These are phyloP conservation scores for Stenodera caucasica DNA, from an alignment of 2,888 invertebrate species.

Conservation along the genomic window DNA sequence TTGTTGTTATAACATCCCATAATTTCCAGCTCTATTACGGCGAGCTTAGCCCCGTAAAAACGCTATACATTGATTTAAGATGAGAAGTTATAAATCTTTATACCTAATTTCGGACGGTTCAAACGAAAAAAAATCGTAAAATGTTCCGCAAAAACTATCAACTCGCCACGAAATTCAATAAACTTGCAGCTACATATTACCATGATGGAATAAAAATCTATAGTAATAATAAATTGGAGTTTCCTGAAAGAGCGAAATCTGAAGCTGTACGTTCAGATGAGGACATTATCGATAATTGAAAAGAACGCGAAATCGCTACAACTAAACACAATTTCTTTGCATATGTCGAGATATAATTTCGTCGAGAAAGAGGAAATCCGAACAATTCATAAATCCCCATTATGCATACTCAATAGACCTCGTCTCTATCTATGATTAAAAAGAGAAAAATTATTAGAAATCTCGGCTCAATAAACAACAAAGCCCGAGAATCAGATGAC, in stretches of 20 bases:
- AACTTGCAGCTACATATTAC: background rate
- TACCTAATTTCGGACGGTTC: background rate
- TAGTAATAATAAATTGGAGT: background rate
- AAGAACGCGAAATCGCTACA: too few species aligned
- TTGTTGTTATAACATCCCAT: too few species aligned
- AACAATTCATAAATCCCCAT: background rate
- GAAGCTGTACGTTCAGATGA: background rate
- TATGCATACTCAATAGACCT: too few species aligned
- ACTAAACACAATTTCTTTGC: background rate
- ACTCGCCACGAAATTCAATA: background rate
- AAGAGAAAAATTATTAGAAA: background rate
- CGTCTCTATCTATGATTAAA: background rate
- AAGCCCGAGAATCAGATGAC: too few species aligned
- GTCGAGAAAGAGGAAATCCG: background rate
- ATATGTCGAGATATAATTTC: background rate
- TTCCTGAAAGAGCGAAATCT: background rate
- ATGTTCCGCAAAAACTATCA: constrained; percentile 2
- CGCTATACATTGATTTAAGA: background rate
- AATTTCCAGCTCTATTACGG: too few species aligned
- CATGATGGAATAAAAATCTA: background rate
- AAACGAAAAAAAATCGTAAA: background rate
- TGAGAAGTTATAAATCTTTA: background rate
- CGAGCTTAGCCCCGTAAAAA: too few species aligned
- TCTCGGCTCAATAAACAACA: too few species aligned
- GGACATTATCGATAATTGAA: background rate